These are phyloP conservation scores for Sylvilagus floridanus DNA, from an alignment of 2,797 vertebrate species.

Conservation along the genomic window DNA sequence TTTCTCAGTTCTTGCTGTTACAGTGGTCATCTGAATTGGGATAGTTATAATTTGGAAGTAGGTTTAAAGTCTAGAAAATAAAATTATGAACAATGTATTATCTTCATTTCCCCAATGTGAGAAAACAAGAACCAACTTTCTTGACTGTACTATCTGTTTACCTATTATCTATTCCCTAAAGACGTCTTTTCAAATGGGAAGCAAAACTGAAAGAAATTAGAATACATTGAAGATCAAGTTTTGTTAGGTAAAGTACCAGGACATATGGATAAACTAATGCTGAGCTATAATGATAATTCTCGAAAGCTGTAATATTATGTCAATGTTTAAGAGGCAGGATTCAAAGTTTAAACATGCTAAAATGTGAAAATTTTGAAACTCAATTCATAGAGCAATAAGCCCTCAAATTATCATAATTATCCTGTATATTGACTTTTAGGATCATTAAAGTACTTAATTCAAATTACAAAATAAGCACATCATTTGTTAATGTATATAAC, in stretches of 20 bases:
- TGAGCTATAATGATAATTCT: constrained; percentile 4
- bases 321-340: not conserved
- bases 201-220: constrained; percentile 1
- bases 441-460: constrained; percentile 44
- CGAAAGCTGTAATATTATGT: not conserved
- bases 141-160: not conserved
- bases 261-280: constrained; percentile 9
- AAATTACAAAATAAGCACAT: not conserved
- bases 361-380: not conserved
- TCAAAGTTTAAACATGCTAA: not conserved
- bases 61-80: not conserved
- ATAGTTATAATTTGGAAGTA: not conserved
- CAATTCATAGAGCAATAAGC: constrained; percentile 12
- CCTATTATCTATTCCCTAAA: not conserved
- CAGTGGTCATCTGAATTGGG: not conserved
- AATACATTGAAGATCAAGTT: not conserved
- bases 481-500: not conserved
- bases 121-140: not conserved
- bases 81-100: not conserved
- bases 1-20: not conserved
- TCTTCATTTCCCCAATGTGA: not conserved
- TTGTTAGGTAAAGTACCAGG: not conserved
- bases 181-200: not conserved
- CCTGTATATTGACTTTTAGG: not conserved
- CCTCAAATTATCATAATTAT: constrained; percentile 7